Evolutionary conservation across 2,888 invertebrate species (phyloP), one percentile per base, ranked within the genome.

Genomic region (Stenoptilia bipunctidactyla): DNA sequence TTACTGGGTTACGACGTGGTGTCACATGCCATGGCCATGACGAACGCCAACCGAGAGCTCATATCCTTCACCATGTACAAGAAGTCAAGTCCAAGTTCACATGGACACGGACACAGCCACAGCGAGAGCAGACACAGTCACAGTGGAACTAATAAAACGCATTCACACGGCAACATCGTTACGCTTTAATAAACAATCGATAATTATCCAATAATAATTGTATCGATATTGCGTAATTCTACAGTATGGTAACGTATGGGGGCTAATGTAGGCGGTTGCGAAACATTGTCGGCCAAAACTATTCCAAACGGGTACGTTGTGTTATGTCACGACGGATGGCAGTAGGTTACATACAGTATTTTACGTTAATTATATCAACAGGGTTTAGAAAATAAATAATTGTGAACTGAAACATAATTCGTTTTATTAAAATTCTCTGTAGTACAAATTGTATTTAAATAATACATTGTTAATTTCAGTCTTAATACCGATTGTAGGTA

Each of bases 21-120:
- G 1, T 83, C 83, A 0, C 84, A 85, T 53, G 66, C 84, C 2
- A 84, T 85, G 84, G 73, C 82, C 1, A 82, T 85, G 75, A 82
- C 83, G 13, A 82, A 80, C 48, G 71, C 79, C 10, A 85, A 85
- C 53, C 61, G 83, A 2, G 84, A 85, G 53, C 63, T 83, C 27
- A 58, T 83, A 36, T 82, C 84, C 13, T 85, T 83, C 61, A 75
- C 79, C 9, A 63, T 85, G 73, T 84, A 83, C 51, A 83, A 83
- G 63, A 83, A 83, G 55, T 66, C 71, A 2, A 52, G 54, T 2
- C 69, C 68, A 45, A 46, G 56, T 6, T 25, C 55, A 2, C 65
- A 64, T 20, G 36, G 53, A 2, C 66, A 66, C 40, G 40, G 51
- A 12, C 55, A 53, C 30, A 46, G 43, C 6, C 41, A 53, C 38